A percentile compares a stretch with the other conserved stretches of the same genome.
Evolutionary conservation across 37 sponge, comb jelly and placozoan species (phyloP).

Genomic region (Aphrocallistes beatrix): DNA sequence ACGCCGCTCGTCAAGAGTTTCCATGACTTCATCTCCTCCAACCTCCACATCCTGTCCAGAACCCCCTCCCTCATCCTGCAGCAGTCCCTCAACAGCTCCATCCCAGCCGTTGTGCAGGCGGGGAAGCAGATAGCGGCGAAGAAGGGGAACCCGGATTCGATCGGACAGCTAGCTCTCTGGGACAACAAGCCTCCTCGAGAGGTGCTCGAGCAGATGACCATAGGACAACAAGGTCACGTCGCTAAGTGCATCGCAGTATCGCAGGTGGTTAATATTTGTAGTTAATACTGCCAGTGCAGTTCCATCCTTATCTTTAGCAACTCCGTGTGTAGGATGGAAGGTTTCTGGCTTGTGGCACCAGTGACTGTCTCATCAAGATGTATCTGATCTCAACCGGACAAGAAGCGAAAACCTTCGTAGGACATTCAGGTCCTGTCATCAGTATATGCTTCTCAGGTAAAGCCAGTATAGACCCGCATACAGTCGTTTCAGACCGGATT

Average conservation of each 20-base stretch:
- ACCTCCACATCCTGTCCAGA: constrained; percentile 49
- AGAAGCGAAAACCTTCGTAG: constrained; percentile 60
- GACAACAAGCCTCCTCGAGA: constrained; percentile 44
- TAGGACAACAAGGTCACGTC: constrained; percentile 31
- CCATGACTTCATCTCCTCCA: constrained; percentile 66
- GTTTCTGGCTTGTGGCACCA: constrained; percentile 54
- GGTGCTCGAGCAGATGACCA: constrained; percentile 52
- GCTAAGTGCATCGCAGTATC: constrained; percentile 55
- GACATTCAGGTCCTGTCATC: constrained; percentile 60
- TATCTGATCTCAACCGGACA: constrained; percentile 48
- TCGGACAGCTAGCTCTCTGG: constrained; percentile 33
- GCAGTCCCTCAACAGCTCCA: constrained; percentile 79
- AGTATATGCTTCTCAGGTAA: constrained; percentile 49
- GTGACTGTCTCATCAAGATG: constrained; percentile 58
- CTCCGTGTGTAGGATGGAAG: constrained; percentile 25
- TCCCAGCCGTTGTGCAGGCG: constrained; percentile 26
- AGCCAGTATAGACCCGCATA: no score
- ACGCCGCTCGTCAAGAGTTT: constrained; percentile 40
- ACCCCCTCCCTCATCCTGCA: constrained; percentile 65
- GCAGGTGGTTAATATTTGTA: background rate
- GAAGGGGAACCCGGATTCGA: constrained; percentile 22
- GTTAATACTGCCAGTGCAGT: no score
- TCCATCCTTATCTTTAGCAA: background rate
- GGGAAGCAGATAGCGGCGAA: constrained; percentile 23
- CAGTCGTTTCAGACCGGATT: no score